Conservation (phyloP, 2,888 invertebrate genomes). For the Teinopalpus imperialis region DNA sequence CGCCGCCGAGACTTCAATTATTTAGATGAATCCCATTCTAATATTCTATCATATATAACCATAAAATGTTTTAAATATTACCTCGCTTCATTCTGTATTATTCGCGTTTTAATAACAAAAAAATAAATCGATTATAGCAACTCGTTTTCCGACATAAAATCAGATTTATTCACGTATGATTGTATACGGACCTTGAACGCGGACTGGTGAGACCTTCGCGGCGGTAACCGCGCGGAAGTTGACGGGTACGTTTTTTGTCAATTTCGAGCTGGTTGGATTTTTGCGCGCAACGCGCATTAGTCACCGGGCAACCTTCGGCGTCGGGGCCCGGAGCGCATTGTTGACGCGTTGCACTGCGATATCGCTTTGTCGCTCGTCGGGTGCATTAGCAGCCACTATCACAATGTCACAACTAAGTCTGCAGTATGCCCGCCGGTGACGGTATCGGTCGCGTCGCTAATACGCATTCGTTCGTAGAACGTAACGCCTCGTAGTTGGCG, state of each 20-base stretch:
- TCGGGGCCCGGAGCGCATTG: slow-evolving; percentile 59
- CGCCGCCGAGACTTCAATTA: slow-evolving; percentile 70
- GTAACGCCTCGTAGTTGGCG: slow-evolving; percentile 21
- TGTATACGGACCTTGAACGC: slow-evolving; percentile 79
- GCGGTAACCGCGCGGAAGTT: slow-evolving; percentile 80
- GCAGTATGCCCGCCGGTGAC: slow-evolving; percentile 60
- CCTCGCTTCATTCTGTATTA: slow-evolving; percentile 55
- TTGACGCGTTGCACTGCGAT: slow-evolving; percentile 62
- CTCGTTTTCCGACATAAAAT: slow-evolving; percentile 70
- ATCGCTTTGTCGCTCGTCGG: slow-evolving; percentile 45
- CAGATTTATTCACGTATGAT: slow-evolving; percentile 76
- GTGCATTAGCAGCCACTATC: slow-evolving; percentile 74
- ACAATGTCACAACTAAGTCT: slow-evolving; percentile 72
- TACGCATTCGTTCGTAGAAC: background rate
- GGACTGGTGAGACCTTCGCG: slow-evolving; percentile 77
- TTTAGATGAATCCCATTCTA: slow-evolving; percentile 63
- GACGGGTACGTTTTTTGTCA: slow-evolving; percentile 74
- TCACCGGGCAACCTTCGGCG: slow-evolving; percentile 65
- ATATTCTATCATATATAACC: slow-evolving; percentile 54
- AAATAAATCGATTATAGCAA: slow-evolving; percentile 54
- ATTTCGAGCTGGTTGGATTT: slow-evolving; percentile 73
- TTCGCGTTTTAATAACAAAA: slow-evolving; percentile 58
- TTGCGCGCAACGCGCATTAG: slow-evolving; percentile 75
- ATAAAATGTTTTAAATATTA: slow-evolving; percentile 60
- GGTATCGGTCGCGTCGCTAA: slow-evolving; percentile 35